Evolutionary conservation across 2,888 invertebrate species (phyloP), one percentile per base, ranked within the genome.

Genomic region (Allolobophora icterica): DNA sequence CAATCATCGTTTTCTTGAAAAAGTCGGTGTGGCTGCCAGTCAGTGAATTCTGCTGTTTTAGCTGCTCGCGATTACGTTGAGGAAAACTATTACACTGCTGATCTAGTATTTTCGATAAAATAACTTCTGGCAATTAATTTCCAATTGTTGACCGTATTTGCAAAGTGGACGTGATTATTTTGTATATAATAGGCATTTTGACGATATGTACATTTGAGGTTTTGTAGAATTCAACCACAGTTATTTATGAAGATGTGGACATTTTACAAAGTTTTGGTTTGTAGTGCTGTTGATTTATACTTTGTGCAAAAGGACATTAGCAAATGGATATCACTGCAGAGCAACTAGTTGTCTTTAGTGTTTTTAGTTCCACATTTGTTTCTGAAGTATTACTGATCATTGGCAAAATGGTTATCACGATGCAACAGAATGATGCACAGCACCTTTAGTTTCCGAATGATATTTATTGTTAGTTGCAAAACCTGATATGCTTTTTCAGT

Each of bases 281-380:
- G 71, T n/a, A 11, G 71, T n/a, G 71, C 71, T 71, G 71, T 71
- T n/a, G 71, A 30, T 71, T 71, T 30, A n/a, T 71, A 71, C 71
- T 71, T 71, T 71, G 71, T n/a, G 71, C 71, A n/a, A 71, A n/a
- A 71, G 30, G 71, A n/a, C 71, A 71, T 11, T n/a, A 71, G 71
- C 71, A 71, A 71, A 71, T 71, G 71, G 58, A 71, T 71, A n/a
- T 71, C n/a, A 71, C 71, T 71, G 71, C 71, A 71, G 71, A 71
- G 30, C n/a, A n/a, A n/a, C 11, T 71, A 13, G 30, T n/a, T 71
- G 30, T 71, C 71, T 71, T 4, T 71, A n/a, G 4, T 71, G 71
- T 71, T 71, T n/a, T 58, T 58, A 58, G 58, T 58, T 58, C 4
- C 71, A 4, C 11, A n/a, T 71, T 71, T 71, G 71, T n/a, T 71